Conservation (phyloP, 2,888 invertebrate species). For the Parochlus steinenii region DNA sequence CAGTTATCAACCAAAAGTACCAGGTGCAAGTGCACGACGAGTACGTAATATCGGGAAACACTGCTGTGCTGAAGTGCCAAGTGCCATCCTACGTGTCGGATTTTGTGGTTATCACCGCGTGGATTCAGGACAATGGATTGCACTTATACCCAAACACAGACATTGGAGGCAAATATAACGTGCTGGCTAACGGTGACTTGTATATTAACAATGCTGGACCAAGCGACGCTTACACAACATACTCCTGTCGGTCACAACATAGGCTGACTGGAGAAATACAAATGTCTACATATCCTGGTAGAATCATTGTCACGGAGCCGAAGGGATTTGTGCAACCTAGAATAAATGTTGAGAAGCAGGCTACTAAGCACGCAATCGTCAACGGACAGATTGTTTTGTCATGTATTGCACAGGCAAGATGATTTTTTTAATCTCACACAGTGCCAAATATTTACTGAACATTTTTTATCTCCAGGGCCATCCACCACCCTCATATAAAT, state of each 20-base stretch:
- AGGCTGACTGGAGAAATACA: constrained; percentile 55
- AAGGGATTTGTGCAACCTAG: constrained; percentile 60
- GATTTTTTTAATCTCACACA: too few relatives aligned
- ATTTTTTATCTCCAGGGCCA: background rate
- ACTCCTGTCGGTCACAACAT: constrained; percentile 68
- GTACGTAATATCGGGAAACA: constrained; percentile 81
- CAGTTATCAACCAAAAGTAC: constrained; percentile 74
- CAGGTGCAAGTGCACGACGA: constrained; percentile 82
- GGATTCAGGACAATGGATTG: constrained; percentile 70
- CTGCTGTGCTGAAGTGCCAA: constrained; percentile 76
- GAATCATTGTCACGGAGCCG: constrained; percentile 48
- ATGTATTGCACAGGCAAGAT: constrained; percentile 66
- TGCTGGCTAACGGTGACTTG: constrained; percentile 65
- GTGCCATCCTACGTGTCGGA: constrained; percentile 79
- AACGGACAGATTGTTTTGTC: constrained; percentile 60
- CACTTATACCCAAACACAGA: constrained; percentile 63
- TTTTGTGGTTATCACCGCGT: constrained; percentile 74
- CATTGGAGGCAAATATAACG: constrained; percentile 59
- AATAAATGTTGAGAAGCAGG: constrained; percentile 52
- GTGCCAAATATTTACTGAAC: too few relatives aligned
- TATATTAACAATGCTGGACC: constrained; percentile 66
- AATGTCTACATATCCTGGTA: constrained; percentile 50
- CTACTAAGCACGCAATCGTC: constrained; percentile 44
- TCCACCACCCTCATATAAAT: constrained; percentile 30
- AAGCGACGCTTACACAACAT: constrained; percentile 61